Percentiles rank a stretch among this genome's conserved stretches.
Evolutionary conservation across 2,113 vertebrate genomes (phyloP).

Genomic region (Octodon degus): DNA sequence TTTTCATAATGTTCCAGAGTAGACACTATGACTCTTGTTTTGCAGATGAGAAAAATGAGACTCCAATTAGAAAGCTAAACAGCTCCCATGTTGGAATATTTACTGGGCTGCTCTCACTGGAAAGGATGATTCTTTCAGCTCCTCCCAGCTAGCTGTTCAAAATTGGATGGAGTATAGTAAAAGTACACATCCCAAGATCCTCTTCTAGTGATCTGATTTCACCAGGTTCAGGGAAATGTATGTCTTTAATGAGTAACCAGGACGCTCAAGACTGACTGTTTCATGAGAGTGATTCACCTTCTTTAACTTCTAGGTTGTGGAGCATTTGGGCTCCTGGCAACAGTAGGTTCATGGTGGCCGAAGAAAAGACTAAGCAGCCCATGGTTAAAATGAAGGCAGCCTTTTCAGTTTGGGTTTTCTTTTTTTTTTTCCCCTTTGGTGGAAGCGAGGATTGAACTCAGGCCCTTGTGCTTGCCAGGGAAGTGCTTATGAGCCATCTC

Average conservation of each 20-base stretch:
- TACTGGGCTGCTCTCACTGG: background rate
- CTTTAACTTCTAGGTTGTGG: background rate
- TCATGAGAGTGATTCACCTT: background rate
- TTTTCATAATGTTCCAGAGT: constrained; percentile 41
- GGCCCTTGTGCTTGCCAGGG: too few relatives aligned
- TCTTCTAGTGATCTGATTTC: background rate
- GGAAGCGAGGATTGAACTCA: too few relatives aligned
- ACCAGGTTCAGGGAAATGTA: background rate
- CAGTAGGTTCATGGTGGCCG: background rate
- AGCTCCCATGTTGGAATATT: constrained; percentile 46
- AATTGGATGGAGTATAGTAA: background rate
- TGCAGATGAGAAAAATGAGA: constrained; percentile 52
- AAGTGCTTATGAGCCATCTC: too few relatives aligned
- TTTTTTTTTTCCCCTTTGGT: too few relatives aligned
- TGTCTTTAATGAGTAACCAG: constrained; percentile 10
- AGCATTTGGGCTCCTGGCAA: background rate
- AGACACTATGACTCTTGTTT: constrained; percentile 27
- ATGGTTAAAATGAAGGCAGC: background rate
- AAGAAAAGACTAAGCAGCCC: background rate
- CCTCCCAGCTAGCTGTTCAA: background rate
- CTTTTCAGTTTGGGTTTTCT: background rate
- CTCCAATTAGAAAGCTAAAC: constrained; percentile 20
- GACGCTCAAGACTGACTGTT: background rate
- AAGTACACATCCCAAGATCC: background rate
- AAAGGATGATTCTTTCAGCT: background rate